Evolutionary conservation across 1,140 invertebrate species (phyloP), one percentile per base, ranked within the genome.

Genomic region (Mylabris phalerata): DNA sequence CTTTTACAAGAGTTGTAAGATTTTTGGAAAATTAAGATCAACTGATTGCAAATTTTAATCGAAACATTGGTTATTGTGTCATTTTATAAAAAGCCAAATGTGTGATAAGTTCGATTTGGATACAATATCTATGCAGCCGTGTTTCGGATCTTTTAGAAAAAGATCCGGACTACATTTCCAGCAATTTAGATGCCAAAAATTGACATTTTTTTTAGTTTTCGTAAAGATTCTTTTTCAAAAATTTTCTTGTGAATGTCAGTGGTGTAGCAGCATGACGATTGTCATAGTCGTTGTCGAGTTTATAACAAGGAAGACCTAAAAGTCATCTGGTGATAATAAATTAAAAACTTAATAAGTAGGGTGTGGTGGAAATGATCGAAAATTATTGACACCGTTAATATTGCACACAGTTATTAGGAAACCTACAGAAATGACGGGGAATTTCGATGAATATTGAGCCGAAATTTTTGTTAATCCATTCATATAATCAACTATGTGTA

Each of bases 161-260:
- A 32, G 32, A 32, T 5, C 32, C 32, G 32, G 32, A 32, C 61
- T 60, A 64, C 65, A 74, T 74, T 73, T 72, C 69, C 72, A 64
- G 72, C 72, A 74, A 74, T 74, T 74, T 74, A 65, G 72, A 73
- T 68, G 71, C 71, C 72, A 68, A 72, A 73, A 45, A 59, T 62
- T 70, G 60, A 67, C 55, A 66, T 66, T 57, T n/a, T 42, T 32
- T 32, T 4, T 5, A 32, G 4, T 32, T 32, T 32, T 32, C 32
- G 4, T 7, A 32, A 32, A 32, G 7, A 32, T 32, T 32, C 7
- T 32, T 32, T 32, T 32, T 32, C 32, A 19, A 19, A 19, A 19
- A 19, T 19, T 32, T 32, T 32, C 7, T 5, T 7, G 7, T 32
- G 7, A 32, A 32, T 32, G 32, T 63, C 62, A 65, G 68, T 70